phyloP scores from a whole-genome alignment of 2,113 vertebrate genomes.

The Grallaria varia region DNA sequence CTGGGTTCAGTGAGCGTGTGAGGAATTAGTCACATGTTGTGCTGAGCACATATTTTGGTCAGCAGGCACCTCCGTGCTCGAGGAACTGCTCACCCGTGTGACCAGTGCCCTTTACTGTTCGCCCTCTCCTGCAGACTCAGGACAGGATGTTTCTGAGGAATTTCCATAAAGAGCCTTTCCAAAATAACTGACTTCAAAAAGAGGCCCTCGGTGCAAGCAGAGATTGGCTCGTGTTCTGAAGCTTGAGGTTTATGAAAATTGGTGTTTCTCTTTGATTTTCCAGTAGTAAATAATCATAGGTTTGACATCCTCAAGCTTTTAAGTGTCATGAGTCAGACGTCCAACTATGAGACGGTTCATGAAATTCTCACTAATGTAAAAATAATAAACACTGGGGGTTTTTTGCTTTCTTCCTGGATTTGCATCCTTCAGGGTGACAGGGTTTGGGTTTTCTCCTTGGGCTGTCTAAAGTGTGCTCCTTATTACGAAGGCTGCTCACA shows the following conservation, averaged over 20 bases:
- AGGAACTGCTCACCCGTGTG: background rate
- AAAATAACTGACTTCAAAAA: slow-evolving; percentile 46
- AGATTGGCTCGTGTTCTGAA: slow-evolving; percentile 37
- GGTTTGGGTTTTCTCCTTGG: background rate
- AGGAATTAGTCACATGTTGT: background rate
- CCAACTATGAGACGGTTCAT: background rate
- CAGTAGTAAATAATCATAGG: slow-evolving; percentile 43
- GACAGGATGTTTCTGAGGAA: background rate
- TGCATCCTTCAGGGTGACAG: background rate
- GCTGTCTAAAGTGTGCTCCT: background rate
- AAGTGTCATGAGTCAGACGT: slow-evolving; percentile 32
- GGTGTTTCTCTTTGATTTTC: slow-evolving; percentile 54
- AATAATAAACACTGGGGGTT: slow-evolving; percentile 29
- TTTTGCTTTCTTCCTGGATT: slow-evolving; percentile 32
- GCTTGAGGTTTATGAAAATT: slow-evolving; percentile 51
- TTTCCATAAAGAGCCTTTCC: background rate
- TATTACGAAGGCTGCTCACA: background rate
- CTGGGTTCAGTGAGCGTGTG: background rate
- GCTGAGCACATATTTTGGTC: background rate
- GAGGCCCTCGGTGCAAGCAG: background rate
- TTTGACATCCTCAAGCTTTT: slow-evolving; percentile 43
- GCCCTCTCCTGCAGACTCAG: background rate
- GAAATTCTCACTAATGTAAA: slow-evolving; percentile 26
- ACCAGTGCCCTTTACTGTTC: background rate
- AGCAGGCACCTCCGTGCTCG: background rate